Evolutionary conservation across 2,797 vertebrate genomes (phyloP).

Genomic region (Todus mexicanus): DNA sequence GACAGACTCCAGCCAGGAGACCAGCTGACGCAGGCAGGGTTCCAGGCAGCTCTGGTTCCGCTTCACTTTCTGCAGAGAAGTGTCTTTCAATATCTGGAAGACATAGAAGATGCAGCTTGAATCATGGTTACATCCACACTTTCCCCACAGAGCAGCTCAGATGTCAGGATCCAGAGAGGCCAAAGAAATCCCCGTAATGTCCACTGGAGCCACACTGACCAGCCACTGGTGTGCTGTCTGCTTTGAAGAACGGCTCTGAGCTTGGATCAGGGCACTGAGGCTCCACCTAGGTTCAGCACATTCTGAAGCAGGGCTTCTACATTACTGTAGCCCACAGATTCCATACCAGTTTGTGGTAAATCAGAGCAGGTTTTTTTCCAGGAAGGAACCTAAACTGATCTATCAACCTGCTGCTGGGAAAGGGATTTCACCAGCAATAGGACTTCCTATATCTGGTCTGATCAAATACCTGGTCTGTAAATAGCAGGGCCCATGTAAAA

Average conservation of each 20-base stretch:
- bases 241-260: not conserved
- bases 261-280: not conserved
- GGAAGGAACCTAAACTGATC: not conserved
- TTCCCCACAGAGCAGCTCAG: not conserved
- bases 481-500: not conserved
- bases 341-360: not conserved
- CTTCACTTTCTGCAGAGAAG: conserved; percentile 97
- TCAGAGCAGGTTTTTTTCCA: not conserved
- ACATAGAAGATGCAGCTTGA: not conserved
- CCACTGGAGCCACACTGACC: not conserved
- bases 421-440: not conserved
- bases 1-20: conserved; percentile 93
- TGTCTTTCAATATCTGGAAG: conserved; percentile 91
- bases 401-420: not conserved
- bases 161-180: not conserved
- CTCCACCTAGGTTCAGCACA: not conserved
- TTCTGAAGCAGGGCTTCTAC: not conserved
- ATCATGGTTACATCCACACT: not conserved
- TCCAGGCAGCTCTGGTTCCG: conserved; percentile 98
- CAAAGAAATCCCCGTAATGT: not conserved
- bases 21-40: conserved; percentile 94
- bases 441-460: not conserved
- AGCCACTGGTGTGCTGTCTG: not conserved
- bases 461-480: not conserved
- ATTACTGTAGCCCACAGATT: not conserved